Evolutionary conservation across 1,140 invertebrate species (phyloP).

Genomic region (Galendromus occidentalis): DNA sequence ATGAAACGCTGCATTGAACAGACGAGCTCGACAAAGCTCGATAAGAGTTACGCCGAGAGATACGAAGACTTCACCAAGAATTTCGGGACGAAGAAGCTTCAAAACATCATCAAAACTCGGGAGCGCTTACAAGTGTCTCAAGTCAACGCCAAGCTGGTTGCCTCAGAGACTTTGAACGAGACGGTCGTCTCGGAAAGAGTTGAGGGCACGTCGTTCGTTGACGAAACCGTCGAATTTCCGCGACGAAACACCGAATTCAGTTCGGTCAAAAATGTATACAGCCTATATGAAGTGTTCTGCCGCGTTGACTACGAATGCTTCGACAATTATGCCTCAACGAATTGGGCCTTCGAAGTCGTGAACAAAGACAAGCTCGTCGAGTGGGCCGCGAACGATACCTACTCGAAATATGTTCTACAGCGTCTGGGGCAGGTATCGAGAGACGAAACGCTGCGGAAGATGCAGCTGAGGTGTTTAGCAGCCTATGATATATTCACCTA

Average conservation of each 20-base stretch:
- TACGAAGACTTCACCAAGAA: constrained; percentile 7
- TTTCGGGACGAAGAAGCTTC: neutral
- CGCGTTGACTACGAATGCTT: neutral
- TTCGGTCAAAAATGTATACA: neutral
- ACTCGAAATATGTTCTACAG: neutral
- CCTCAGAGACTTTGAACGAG: neutral
- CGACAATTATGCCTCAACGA: neutral
- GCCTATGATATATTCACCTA: constrained; percentile 5
- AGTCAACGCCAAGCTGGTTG: neutral
- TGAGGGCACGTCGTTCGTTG: neutral
- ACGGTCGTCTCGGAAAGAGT: neutral
- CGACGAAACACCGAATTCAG: neutral
- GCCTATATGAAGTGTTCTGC: neutral
- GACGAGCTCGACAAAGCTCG: neutral
- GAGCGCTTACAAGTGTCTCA: neutral
- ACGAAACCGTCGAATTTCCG: neutral
- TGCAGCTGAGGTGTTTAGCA: constrained; percentile 1
- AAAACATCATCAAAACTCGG: neutral
- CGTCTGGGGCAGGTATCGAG: neutral
- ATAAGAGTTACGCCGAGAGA: neutral
- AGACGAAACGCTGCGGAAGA: neutral
- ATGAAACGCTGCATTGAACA: neutral
- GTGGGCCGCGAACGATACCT: neutral
- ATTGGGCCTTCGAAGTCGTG: neutral
- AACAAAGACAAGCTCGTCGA: neutral